Conservation (phyloP, 2,888 invertebrate genomes). For the Orchesella flavescens region DNA sequence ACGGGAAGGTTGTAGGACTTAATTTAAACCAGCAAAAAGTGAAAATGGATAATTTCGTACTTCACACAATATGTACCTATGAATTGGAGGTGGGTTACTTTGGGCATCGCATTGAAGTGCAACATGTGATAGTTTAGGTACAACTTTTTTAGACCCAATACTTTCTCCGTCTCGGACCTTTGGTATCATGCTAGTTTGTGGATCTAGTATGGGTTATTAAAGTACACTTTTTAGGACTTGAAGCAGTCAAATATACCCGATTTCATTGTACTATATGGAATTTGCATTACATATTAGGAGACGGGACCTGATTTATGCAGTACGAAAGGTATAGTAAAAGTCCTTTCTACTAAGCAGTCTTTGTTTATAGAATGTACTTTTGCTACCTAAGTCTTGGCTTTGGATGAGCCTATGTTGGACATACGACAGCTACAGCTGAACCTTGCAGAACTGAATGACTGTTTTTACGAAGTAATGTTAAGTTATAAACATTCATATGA, state of each 20-base stretch:
- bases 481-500: background rate
- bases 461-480: background rate
- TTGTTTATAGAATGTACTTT: background rate
- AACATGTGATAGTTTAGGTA: slow-evolving; percentile 52
- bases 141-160: slow-evolving; percentile 63
- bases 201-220: slow-evolving; percentile 66
- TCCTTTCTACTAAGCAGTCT: too few species aligned
- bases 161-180: slow-evolving; percentile 70
- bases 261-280: background rate
- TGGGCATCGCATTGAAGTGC: slow-evolving; percentile 71
- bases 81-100: slow-evolving; percentile 70
- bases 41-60: background rate
- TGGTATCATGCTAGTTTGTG: slow-evolving; percentile 70
- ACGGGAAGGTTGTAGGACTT: slow-evolving; percentile 17
- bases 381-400: slow-evolving; percentile 69
- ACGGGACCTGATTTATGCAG: background rate
- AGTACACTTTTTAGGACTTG: background rate
- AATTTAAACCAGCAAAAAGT: background rate
- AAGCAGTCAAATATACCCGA: too few species aligned
- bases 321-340: too few species aligned
- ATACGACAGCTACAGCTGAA: slow-evolving; percentile 66
- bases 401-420: slow-evolving; percentile 71
- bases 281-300: background rate
- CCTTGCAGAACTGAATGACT: slow-evolving; percentile 25
- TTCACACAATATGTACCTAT: slow-evolving; percentile 62